Evolutionary conservation across 2,888 invertebrate species (phyloP), one percentile per base, ranked within the genome.

Genomic region (Drosophila cracens): DNA sequence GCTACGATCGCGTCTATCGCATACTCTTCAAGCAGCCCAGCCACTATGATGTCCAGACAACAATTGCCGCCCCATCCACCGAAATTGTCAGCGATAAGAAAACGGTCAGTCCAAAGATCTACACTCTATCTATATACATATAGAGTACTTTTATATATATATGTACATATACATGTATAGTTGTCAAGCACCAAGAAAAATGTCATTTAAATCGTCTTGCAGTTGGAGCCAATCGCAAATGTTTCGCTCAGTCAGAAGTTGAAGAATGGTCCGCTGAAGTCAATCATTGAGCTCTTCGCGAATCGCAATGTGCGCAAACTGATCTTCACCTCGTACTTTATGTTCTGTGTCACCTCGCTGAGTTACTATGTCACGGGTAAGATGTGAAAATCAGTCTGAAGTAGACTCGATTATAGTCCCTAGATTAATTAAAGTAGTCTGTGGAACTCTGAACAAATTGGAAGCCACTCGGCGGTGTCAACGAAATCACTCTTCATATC

Each of bases 331-430:
- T 93, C 93, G 18, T 93, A 93, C 71, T 93, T 93, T 64, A 93
- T 93, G 91, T 93, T 93, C 79, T 93, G 92, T 68, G 92, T 92
- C 6, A 92, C 92, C 18, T 93, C 93, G 8, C 72, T 93, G 25
- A 92, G 91, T 68, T 93, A 93, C 80, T 93, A 93, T 79, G 93
- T 93, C 48, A 92, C 93, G 33, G 93, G 93, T 93, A 74, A 43
- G 67, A 16, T 38, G 4, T 5, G 27, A 2, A 10, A 29, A 10
- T 1, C 31, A 31, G 51, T 38, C 18, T 10, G 31, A 46, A 16
- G 4, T 16, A 25, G 13, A 21, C 25, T 46, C 16, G 4, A 25
- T 46, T 4, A 4, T 46, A 46, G 16, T 10, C 13, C 4, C 4
- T 4, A 25, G 4, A 21, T 25, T 25, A 11, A 1, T 5, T 11